phyloP scores from a whole-genome alignment of 2,888 invertebrate genomes.

The Acleris laterana region DNA sequence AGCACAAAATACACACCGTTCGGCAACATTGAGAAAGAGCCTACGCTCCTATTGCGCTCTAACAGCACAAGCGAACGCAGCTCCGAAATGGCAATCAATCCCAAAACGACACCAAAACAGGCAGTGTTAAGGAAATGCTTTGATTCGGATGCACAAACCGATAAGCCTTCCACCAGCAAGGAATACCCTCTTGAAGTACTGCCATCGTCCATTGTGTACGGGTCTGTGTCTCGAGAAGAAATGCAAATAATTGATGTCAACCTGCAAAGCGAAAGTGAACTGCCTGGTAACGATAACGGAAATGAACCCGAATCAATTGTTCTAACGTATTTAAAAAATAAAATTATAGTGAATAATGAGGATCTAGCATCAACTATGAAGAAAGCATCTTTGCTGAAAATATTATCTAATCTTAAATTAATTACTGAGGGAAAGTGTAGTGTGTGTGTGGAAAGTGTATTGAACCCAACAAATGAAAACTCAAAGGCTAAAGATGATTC shows the following conservation, averaged over 20 bases:
- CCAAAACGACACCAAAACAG: slow-evolving; percentile 43
- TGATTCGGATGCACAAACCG: slow-evolving; percentile 46
- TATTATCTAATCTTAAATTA: slow-evolving; percentile 66
- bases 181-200: slow-evolving; percentile 37
- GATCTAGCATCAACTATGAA: slow-evolving; percentile 53
- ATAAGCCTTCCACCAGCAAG: slow-evolving; percentile 57
- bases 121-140: slow-evolving; percentile 44
- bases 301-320: slow-evolving; percentile 59
- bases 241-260: slow-evolving; percentile 59
- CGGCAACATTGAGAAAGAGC: slow-evolving; percentile 49
- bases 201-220: slow-evolving; percentile 39
- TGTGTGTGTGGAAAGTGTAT: not conserved
- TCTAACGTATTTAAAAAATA: slow-evolving; percentile 59
- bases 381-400: slow-evolving; percentile 57
- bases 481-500: not conserved
- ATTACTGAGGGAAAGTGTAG: slow-evolving; percentile 58
- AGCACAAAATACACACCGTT: slow-evolving; percentile 45
- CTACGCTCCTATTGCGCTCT: slow-evolving; percentile 58
- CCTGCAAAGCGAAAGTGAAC: slow-evolving; percentile 59
- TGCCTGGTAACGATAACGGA: slow-evolving; percentile 47
- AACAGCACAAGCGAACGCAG: slow-evolving; percentile 53
- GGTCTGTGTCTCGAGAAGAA: slow-evolving; percentile 54
- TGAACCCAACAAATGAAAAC: not conserved
- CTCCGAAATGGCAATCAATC: slow-evolving; percentile 54
- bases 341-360: slow-evolving; percentile 48